Evolutionary conservation across 2,113 vertebrate species (phyloP), one percentile per base, ranked within the genome.

Genomic region (Nesoenas mayeri): DNA sequence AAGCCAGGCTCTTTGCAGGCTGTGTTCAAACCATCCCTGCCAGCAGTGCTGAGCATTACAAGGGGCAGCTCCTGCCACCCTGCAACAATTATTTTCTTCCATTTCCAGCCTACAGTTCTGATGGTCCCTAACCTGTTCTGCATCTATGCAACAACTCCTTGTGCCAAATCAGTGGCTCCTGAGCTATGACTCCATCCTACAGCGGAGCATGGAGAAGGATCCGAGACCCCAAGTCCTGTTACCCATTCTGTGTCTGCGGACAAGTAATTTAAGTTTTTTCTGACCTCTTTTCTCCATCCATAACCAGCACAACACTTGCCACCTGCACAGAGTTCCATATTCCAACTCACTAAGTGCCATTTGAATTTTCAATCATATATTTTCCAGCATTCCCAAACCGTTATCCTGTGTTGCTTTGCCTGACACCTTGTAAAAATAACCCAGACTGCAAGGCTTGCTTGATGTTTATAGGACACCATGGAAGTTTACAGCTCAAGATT

Each of bases 361-460:
- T 94, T 67, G 25, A 88, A 19, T 74, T 94, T 67, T 28, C 90
- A 53, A 65, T 94, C 79, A 24, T 66, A 38, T 19, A 24, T 40
- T 65, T 95, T 69, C 73, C 85, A 84, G 73, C 36, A 58, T 79
- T 88, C 67, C 87, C 87, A 58, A 89, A 77, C 87, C 58, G n/a
- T 89, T 82, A 40, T 57, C 88, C 88, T 89, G 83, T 11, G 13
- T 79, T 91, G 87, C 88, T 89, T 87, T 87, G 70, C 80, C 80
- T 69, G 40, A 91, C 92, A 87, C 50, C 2, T 61, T 64, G 48
- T 86, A 91, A 96, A 91, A 96, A 93, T 92, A 94, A 61, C 72
- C 44, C 73, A 92, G 91, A 61, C 69, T 62, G 92, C 57, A 89
- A 89, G 92, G 57, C 40, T 75, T 51, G 6, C 65, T 79, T 86